Evolutionary conservation across 2,888 invertebrate genomes (phyloP).

Genomic region (Aromia moschata): DNA sequence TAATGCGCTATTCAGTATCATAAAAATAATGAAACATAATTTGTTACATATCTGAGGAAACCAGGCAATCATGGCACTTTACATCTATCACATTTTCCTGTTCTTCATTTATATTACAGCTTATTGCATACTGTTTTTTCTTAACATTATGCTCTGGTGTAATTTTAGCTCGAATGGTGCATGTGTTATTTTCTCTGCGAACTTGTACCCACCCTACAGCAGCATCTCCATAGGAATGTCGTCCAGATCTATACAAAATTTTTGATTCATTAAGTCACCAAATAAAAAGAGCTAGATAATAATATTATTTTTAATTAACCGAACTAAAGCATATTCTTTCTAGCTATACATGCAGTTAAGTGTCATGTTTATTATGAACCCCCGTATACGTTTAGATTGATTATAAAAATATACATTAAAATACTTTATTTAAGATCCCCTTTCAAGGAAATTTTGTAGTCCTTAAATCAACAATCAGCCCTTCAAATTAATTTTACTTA

Average conservation of each 20-base stretch:
- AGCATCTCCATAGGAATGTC: not conserved
- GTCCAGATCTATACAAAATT: not conserved
- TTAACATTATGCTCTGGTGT: not conserved
- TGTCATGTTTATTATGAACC: too few species aligned
- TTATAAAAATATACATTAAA: too few species aligned
- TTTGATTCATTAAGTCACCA: too few species aligned
- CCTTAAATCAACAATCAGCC: too few species aligned
- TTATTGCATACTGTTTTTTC: not conserved
- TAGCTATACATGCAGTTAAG: too few species aligned
- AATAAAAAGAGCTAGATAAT: too few species aligned
- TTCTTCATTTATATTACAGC: not conserved
- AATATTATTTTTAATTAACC: too few species aligned
- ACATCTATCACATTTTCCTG: not conserved
- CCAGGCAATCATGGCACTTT: not conserved
- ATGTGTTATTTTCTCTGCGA: not conserved
- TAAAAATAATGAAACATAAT: not conserved
- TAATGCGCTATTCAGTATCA: not conserved
- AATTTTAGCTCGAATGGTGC: not conserved
- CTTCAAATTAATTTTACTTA: too few species aligned
- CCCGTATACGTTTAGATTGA: too few species aligned
- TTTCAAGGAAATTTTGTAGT: too few species aligned
- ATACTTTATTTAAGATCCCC: too few species aligned
- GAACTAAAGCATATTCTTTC: too few species aligned
- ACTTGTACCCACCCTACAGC: not conserved
- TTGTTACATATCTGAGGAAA: not conserved